These are phyloP conservation scores for Nixonia krombeini DNA, from an alignment of 1,140 invertebrate genomes.

Conservation along the genomic window DNA sequence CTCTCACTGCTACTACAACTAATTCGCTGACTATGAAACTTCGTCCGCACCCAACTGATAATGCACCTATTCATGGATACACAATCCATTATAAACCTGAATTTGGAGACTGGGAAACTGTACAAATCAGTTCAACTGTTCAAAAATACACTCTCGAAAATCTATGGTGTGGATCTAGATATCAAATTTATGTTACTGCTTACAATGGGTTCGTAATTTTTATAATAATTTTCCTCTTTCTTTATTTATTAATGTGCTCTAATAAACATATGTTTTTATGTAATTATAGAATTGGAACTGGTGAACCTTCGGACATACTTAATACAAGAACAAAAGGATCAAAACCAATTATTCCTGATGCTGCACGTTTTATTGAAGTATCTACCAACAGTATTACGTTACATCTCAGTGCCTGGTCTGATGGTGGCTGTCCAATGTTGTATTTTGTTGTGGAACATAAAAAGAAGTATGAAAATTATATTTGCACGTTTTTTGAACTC, in stretches of 20 bases:
- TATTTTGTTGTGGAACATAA: conserved; percentile 97
- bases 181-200: conserved; percentile 91
- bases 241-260: neutral
- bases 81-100: conserved; percentile 94
- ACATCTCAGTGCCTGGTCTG: conserved; percentile 93
- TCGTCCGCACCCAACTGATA: conserved; percentile 81
- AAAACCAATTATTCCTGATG: conserved; percentile 91
- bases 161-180: conserved; percentile 90
- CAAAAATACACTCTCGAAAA: conserved; percentile 90
- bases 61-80: conserved; percentile 85
- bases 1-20: conserved; percentile 85
- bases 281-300: conserved; percentile 84
- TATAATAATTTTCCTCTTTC: neutral
- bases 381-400: conserved; percentile 92
- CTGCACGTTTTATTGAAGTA: conserved; percentile 90
- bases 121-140: conserved; percentile 81
- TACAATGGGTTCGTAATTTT: conserved; percentile 82
- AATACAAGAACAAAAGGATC: conserved; percentile 90
- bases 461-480: conserved; percentile 79
- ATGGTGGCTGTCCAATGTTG: conserved; percentile 95
- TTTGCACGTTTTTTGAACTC: too few species aligned
- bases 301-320: conserved; percentile 87
- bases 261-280: too few species aligned
- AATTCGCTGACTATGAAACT: conserved; percentile 86
- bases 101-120: conserved; percentile 92